Base-by-base conservation (phyloP, 2,113 vertebrate species). In the Ceyx cyanopectus region DNA sequence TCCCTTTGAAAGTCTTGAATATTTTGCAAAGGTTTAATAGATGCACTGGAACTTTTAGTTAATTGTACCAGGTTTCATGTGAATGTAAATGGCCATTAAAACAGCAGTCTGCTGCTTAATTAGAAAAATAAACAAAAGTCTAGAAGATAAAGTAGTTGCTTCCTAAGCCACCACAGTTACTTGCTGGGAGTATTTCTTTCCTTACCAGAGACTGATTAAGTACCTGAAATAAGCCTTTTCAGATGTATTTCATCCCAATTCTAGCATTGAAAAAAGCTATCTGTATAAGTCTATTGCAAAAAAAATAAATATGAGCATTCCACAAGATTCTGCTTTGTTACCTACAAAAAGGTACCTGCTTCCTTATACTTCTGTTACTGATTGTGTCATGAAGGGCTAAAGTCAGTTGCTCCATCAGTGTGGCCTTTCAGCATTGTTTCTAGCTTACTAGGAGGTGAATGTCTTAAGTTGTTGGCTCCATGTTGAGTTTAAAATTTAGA, bases 301-400 rank as follows among this genome's bases (percentile, higher is more conserved):
- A 48, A 48, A 48, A 41, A 29, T 40, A 18, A 20, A 48, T 57
- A 79, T 29, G 10, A 14, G 22, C 17, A 32, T 60, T 43, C 14
- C 3, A 3, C 5, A 8, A 14, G 27, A 11, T 51, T 70, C n/a
- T 78, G 0, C 67, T 23, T 32, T 62, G 3, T 74, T 41, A 0
- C 3, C 4, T 62, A 3, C 0, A 2, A 50, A 2, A 50, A 74
- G 29, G 24, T 10, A 81, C 3, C 24, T 45, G 34, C 17, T 68
- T 43, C 15, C 27, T 54, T 81, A 5, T 40, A 19, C 13, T 75
- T 41, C 4, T 43, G 30, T 54, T 73, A 11, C 10, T 51, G 56
- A 30, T 12, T 27, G 51, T 70, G 53, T 60, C 53, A 7, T 2
- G 12, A 48, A 70, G 62, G 60, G 22, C 48, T 68, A 8, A 70